Evolutionary conservation across 2,888 invertebrate genomes (phyloP).

Genomic region (Alitta virens): DNA sequence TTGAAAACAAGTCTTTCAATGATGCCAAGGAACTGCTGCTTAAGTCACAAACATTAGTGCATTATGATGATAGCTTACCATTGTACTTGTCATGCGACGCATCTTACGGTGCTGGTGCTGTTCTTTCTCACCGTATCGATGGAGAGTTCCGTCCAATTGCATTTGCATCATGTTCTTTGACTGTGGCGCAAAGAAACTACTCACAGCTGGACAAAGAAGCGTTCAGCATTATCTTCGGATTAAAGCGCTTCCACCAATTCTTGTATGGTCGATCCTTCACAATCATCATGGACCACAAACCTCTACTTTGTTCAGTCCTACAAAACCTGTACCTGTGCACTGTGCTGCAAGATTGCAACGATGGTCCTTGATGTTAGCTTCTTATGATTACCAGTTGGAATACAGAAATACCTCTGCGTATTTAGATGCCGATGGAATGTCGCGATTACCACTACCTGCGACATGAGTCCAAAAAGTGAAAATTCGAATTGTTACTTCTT

Average conservation of each 20-base stretch:
- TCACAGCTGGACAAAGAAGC: slow-evolving; percentile 10
- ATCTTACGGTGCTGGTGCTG: not conserved
- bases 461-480: not conserved
- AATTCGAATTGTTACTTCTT: too few species aligned
- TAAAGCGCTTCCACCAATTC: slow-evolving; percentile 1
- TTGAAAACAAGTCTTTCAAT: not conserved
- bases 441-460: not conserved
- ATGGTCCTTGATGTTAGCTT: not conserved
- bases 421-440: not conserved
- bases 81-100: slow-evolving; percentile 1
- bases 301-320: not conserved
- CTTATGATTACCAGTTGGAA: not conserved
- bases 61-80: slow-evolving; percentile 2
- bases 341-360: not conserved
- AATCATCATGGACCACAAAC: not conserved
- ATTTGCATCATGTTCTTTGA: slow-evolving; percentile 12
- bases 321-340: not conserved
- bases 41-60: not conserved
- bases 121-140: slow-evolving; percentile 2
- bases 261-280: slow-evolving; percentile 8
- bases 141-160: slow-evolving; percentile 6
- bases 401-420: not conserved
- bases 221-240: slow-evolving; percentile 3
- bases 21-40: not conserved
- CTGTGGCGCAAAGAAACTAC: slow-evolving; percentile 8